Percentiles rank a stretch among this genome's conserved stretches.
Conservation (phyloP, 1,140 invertebrate genomes). For the Drosophila arizonae region DNA sequence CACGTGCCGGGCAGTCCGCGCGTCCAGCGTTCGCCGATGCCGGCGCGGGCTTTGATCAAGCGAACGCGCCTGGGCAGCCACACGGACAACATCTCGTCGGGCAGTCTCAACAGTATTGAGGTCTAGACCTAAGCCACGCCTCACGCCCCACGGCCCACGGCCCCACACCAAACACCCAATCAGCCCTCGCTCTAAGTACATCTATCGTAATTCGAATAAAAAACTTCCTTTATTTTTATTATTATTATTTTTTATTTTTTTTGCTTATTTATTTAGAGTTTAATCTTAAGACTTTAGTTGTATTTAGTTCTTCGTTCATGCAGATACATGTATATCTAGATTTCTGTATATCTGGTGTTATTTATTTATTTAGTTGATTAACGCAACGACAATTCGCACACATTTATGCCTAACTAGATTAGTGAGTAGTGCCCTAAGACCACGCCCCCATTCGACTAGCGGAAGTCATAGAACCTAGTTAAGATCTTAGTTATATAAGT, state of each 20-base stretch:
- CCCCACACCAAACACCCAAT: neutral
- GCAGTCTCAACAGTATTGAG: slow-evolving; percentile 83
- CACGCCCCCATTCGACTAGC: neutral
- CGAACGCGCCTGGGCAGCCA: slow-evolving; percentile 78
- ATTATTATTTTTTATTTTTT: slow-evolving; percentile 2
- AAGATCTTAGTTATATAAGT: slow-evolving; percentile 11
- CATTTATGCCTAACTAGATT: too few species aligned
- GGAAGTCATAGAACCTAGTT: neutral
- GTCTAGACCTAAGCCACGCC: slow-evolving; percentile 48
- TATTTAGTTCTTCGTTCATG: neutral
- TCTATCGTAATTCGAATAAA: neutral
- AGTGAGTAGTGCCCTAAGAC: too few species aligned
- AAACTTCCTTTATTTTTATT: neutral
- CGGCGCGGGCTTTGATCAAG: slow-evolving; percentile 73
- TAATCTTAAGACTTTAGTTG: neutral
- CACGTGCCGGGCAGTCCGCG: slow-evolving; percentile 80
- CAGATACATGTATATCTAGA: neutral
- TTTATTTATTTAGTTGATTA: slow-evolving; percentile 37
- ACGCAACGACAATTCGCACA: neutral
- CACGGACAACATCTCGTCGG: slow-evolving; percentile 82
- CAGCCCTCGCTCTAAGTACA: neutral
- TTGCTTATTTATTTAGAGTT: neutral
- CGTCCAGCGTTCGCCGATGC: slow-evolving; percentile 79
- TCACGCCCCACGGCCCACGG: neutral
- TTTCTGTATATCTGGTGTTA: slow-evolving; percentile 33